These are phyloP conservation scores for Paradoxurus hermaphroditus DNA, from an alignment of 2,113 vertebrate species.

Conservation along the genomic window DNA sequence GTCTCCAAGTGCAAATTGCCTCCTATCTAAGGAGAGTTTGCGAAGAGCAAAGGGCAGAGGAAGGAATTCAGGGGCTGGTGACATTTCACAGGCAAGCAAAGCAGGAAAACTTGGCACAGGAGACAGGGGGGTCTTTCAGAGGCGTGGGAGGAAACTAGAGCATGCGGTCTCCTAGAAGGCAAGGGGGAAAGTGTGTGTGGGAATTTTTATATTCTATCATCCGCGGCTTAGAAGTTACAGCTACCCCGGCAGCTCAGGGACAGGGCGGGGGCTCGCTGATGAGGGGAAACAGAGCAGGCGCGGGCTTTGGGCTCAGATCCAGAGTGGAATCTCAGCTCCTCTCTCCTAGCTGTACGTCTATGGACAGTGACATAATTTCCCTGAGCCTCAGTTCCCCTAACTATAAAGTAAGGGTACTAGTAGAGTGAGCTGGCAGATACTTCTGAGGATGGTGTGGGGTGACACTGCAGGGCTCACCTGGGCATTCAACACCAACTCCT, in stretches of 20 bases:
- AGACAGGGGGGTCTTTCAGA: background rate
- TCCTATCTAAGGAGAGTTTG: slow-evolving; percentile 12
- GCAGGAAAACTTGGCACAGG: background rate
- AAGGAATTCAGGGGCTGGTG: background rate
- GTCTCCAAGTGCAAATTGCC: background rate
- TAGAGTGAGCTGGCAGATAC: background rate
- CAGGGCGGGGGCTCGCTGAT: accelerated
- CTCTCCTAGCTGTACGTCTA: background rate
- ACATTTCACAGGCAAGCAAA: background rate
- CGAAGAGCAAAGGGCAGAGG: background rate
- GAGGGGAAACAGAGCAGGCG: background rate
- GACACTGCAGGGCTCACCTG: background rate
- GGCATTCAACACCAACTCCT: background rate
- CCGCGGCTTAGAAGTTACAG: background rate
- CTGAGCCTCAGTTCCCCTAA: background rate
- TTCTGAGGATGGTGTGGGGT: background rate
- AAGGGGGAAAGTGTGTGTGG: background rate
- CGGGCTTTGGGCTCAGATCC: background rate
- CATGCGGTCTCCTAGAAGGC: background rate
- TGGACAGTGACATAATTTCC: background rate
- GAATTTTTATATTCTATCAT: background rate
- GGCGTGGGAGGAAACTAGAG: background rate
- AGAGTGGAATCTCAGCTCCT: background rate
- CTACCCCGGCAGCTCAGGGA: background rate
- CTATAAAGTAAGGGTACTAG: background rate